These are phyloP conservation scores for Hapalemur alaotrensis DNA, from an alignment of 2,797 vertebrate genomes.

Conservation along the genomic window DNA sequence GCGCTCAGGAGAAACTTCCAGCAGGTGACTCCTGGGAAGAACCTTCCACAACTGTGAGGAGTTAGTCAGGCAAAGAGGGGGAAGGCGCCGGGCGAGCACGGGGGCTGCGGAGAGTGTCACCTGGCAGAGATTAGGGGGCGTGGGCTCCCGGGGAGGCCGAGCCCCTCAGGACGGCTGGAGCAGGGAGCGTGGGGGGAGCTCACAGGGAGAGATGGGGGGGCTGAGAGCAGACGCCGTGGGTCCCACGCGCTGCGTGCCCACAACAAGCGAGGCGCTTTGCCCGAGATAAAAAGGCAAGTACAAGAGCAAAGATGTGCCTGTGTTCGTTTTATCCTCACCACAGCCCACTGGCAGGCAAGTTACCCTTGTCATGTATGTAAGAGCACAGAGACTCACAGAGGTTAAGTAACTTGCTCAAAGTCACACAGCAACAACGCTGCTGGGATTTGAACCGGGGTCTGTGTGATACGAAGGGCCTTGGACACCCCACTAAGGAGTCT, in stretches of 20 bases:
- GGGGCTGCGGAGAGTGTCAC: not conserved
- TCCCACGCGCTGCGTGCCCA: not conserved
- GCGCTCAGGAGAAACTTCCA: not conserved
- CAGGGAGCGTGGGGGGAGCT: not conserved
- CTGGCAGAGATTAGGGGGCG: not conserved
- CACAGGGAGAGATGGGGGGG: not conserved
- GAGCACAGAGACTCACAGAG: not conserved
- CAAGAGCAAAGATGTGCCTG: not conserved
- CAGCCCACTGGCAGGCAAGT: not conserved
- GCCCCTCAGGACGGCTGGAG: not conserved
- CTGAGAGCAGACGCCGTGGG: not conserved
- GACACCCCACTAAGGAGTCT: not conserved
- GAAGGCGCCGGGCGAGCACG: fast-evolving
- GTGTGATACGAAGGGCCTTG: not conserved
- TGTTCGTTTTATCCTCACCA: not conserved
- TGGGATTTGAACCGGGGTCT: not conserved
- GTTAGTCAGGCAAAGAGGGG: not conserved
- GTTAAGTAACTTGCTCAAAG: conserved; percentile 6
- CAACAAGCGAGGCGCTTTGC: not conserved
- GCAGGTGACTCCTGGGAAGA: not conserved
- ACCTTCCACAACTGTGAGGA: not conserved
- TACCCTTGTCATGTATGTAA: not conserved
- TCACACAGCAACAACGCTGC: not conserved
- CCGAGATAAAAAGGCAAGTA: not conserved
- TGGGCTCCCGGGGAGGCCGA: not conserved